Percentiles rank a stretch among this genome's conserved stretches.
phyloP scores from a whole-genome alignment of 2,888 invertebrate genomes.

The Melangyna quadrimaculata region DNA sequence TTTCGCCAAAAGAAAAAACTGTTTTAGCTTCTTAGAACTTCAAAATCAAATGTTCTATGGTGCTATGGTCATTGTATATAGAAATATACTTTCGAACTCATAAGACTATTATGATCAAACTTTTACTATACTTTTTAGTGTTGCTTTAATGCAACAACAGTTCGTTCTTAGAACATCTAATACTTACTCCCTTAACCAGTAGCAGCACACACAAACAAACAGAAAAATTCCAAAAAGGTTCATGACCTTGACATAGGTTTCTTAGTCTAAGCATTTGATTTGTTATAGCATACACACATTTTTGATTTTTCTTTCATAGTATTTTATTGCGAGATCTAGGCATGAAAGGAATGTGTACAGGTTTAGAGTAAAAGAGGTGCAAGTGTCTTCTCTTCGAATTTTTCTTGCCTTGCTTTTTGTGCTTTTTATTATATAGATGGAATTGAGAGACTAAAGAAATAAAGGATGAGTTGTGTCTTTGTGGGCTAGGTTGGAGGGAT shows the following conservation, averaged over 20 bases:
- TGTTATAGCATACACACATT: not conserved
- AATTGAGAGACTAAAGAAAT: not conserved
- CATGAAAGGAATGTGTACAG: not conserved
- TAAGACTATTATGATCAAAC: not conserved
- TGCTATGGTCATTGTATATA: not conserved
- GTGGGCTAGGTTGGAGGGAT: not conserved
- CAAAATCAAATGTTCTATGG: not conserved
- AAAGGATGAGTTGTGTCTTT: not conserved
- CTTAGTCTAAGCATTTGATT: constrained; percentile 13
- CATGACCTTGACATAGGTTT: constrained; percentile 56
- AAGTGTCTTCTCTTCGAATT: not conserved
- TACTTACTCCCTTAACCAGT: not conserved
- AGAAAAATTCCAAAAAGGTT: constrained; percentile 11
- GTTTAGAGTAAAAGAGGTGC: not conserved
- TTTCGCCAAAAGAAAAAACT: not conserved
- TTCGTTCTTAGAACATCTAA: not conserved
- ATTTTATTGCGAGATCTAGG: not conserved
- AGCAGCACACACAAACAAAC: not conserved
- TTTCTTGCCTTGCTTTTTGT: not conserved
- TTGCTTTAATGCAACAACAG: not conserved
- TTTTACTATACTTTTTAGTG: not conserved
- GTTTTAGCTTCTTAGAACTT: not conserved
- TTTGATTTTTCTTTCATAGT: not conserved
- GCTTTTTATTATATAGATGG: not conserved
- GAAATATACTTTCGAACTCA: not conserved